Conservation (phyloP, 2,888 invertebrate species). For the Drosophila neonasuta region DNA sequence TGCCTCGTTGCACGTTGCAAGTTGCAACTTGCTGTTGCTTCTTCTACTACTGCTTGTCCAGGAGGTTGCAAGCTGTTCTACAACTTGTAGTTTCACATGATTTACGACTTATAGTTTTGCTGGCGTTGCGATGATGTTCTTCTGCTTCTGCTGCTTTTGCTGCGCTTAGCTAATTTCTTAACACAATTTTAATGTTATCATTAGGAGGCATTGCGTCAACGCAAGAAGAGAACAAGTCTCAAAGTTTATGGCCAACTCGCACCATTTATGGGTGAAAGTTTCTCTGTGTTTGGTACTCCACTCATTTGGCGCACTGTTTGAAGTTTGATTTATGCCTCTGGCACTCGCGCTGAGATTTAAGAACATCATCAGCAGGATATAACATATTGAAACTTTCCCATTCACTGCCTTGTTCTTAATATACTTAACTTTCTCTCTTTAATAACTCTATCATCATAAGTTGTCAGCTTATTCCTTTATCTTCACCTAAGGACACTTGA, state of each 20-base stretch:
- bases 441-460: neutral
- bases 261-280: conserved; percentile 74
- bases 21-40: conserved; percentile 21
- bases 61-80: conserved; percentile 41
- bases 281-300: conserved; percentile 27
- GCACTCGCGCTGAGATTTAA: conserved; percentile 17
- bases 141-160: conserved; percentile 15
- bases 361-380: conserved; percentile 52
- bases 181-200: conserved; percentile 76
- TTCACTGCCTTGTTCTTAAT: neutral
- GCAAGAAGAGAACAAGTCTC: conserved; percentile 12
- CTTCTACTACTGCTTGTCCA: conserved; percentile 8
- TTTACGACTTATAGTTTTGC: conserved; percentile 61
- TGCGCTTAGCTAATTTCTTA: conserved; percentile 72
- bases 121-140: conserved; percentile 23
- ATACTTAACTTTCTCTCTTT: neutral
- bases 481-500: conserved; percentile 11
- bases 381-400: conserved; percentile 35
- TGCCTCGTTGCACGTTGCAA: conserved; percentile 31
- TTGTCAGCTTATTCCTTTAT: neutral
- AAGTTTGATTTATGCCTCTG: conserved; percentile 66
- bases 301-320: conserved; percentile 58
- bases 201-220: conserved; percentile 71
- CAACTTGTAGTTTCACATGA: conserved; percentile 60
- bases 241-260: conserved; percentile 52